Evolutionary conservation across 2,888 invertebrate genomes (phyloP).

Genomic region (Standfussiana lucernea): DNA sequence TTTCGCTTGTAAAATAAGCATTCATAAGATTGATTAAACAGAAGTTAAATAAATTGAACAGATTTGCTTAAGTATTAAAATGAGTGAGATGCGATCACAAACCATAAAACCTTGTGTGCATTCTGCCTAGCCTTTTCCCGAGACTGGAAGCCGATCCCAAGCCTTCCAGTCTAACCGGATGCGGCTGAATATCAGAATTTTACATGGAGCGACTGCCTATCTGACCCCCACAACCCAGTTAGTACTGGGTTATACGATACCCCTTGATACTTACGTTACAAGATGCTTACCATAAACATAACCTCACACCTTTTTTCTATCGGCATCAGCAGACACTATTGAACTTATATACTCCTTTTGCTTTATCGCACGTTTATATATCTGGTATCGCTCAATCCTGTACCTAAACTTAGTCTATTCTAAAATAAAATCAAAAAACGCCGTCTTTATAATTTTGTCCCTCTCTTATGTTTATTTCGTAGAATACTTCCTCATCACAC

Average conservation of each 20-base stretch:
- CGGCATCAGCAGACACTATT: background rate
- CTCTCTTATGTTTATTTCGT: too few species aligned
- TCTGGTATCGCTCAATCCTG: background rate
- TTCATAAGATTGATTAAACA: conserved; percentile 4
- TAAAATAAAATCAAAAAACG: background rate
- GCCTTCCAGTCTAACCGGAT: too few species aligned
- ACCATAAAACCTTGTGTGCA: background rate
- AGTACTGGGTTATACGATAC: too few species aligned
- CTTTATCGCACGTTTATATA: background rate
- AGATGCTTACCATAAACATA: background rate
- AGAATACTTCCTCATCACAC: too few species aligned
- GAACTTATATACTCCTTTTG: background rate
- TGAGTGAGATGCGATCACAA: background rate
- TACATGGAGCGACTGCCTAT: too few species aligned
- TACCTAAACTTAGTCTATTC: background rate
- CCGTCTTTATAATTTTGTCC: too few species aligned
- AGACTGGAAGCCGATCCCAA: too few species aligned
- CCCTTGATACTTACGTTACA: background rate
- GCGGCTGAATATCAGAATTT: too few species aligned
- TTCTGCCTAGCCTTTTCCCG: too few species aligned
- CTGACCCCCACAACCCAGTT: too few species aligned
- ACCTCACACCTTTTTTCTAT: background rate
- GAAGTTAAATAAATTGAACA: conserved; percentile 9
- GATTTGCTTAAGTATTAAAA: background rate
- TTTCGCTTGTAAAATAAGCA: background rate